A percentile compares a stretch with the other conserved stretches of the same genome.
Conservation (phyloP, 2,888 invertebrate species). For the Sarcophaga carnaria region DNA sequence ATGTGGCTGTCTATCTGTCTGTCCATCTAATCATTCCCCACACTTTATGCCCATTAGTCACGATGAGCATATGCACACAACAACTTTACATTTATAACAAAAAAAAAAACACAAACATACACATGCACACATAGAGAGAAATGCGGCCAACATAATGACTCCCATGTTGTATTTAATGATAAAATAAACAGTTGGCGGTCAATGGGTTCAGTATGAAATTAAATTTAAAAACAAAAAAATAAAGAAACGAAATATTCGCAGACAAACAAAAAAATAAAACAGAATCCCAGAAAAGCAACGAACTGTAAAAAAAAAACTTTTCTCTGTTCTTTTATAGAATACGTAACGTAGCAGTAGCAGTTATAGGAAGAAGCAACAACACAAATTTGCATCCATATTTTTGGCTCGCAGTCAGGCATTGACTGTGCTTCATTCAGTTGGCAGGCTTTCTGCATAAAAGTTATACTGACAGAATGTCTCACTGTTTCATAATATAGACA, state of each 20-base stretch:
- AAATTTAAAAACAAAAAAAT: slow-evolving; percentile 33
- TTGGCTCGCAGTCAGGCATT: slow-evolving; percentile 16
- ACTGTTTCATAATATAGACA: background rate
- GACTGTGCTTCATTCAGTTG: background rate
- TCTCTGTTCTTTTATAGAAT: slow-evolving; percentile 18
- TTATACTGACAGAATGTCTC: slow-evolving; percentile 13
- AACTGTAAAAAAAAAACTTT: slow-evolving; percentile 50
- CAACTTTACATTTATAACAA: slow-evolving; percentile 22
- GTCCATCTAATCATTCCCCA: background rate
- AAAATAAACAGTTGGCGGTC: slow-evolving; percentile 71
- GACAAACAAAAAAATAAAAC: background rate
- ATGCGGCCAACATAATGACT: slow-evolving; percentile 48
- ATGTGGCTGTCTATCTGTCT: background rate
- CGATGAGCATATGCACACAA: slow-evolving; percentile 1
- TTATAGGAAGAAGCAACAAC: slow-evolving; percentile 6
- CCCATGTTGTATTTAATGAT: slow-evolving; percentile 49
- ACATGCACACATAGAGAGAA: background rate
- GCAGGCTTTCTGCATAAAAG: background rate
- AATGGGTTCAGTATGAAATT: slow-evolving; percentile 63
- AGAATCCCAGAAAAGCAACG: slow-evolving; percentile 58
- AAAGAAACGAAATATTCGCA: slow-evolving; percentile 1
- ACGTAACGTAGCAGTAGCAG: slow-evolving; percentile 6
- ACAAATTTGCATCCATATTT: slow-evolving; percentile 7
- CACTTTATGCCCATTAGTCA: slow-evolving; percentile 12
- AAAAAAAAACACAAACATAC: too few relatives aligned